Percentiles rank a stretch among this genome's conserved stretches.
These are phyloP conservation scores for Eulithis prunata DNA, from an alignment of 2,888 invertebrate genomes.

Conservation along the genomic window DNA sequence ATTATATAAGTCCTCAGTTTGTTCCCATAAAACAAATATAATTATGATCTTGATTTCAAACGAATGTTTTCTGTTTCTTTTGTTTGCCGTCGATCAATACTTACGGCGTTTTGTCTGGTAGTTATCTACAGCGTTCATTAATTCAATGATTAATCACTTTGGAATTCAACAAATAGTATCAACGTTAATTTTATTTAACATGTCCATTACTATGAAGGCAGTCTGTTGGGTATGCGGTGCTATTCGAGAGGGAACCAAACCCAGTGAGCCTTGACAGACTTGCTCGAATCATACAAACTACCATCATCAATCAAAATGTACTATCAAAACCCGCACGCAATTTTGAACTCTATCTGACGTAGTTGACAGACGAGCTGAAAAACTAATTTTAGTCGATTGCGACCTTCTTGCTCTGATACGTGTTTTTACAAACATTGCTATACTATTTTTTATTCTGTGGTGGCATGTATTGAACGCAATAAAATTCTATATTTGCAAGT, in stretches of 20 bases:
- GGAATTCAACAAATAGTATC: too few relatives aligned
- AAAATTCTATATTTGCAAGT: neutral
- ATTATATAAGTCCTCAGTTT: too few relatives aligned
- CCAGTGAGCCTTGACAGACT: conserved; percentile 32
- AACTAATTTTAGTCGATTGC: conserved; percentile 3
- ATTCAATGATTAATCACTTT: too few relatives aligned
- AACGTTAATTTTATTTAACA: conserved; percentile 1
- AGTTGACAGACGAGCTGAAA: conserved; percentile 10
- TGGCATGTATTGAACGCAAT: too few relatives aligned
- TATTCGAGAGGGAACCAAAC: conserved; percentile 19
- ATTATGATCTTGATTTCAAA: too few relatives aligned
- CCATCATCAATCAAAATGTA: conserved; percentile 21
- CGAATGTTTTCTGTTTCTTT: too few relatives aligned
- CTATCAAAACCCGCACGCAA: conserved; percentile 1
- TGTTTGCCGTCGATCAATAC: too few relatives aligned
- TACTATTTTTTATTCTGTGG: too few relatives aligned
- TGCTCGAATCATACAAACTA: conserved; percentile 12
- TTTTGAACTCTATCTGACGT: neutral
- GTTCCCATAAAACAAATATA: too few relatives aligned
- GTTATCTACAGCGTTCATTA: too few relatives aligned
- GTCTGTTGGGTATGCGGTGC: conserved; percentile 16
- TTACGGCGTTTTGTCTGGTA: too few relatives aligned
- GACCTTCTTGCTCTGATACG: neutral
- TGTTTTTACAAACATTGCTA: too few relatives aligned
- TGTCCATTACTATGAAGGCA: conserved; percentile 7